Evolutionary conservation across 2,113 vertebrate species (phyloP).

Genomic region (Ornithorhynchus anatinus): DNA sequence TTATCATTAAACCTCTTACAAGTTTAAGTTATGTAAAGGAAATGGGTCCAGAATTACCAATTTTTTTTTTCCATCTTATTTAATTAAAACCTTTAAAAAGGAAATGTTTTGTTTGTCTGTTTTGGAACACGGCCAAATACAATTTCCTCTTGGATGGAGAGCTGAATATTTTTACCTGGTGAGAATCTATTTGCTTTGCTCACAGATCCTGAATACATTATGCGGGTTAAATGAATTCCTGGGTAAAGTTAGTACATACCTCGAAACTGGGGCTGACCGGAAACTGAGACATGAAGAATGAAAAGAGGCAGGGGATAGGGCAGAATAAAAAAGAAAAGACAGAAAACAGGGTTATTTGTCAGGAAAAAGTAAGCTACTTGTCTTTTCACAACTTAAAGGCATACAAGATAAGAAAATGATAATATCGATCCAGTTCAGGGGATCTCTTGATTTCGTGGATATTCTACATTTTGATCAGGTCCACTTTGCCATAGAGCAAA

Average conservation of each 20-base stretch:
- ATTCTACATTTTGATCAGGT: too few species aligned
- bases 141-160: not conserved
- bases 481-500: too few species aligned
- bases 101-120: not conserved
- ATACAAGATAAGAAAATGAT: not conserved
- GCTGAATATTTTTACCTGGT: not conserved
- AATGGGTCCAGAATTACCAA: not conserved
- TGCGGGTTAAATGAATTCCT: too few species aligned
- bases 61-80: not conserved
- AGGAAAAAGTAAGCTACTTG: slow-evolving; percentile 11
- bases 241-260: slow-evolving; percentile 70
- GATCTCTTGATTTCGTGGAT: too few species aligned
- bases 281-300: slow-evolving; percentile 70
- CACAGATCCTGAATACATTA: too few species aligned
- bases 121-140: not conserved
- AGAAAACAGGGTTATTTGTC: slow-evolving; percentile 55
- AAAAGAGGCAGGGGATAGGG: slow-evolving; percentile 30
- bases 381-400: not conserved
- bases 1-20: not conserved
- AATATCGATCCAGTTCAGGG: not conserved
- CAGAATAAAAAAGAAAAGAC: not conserved
- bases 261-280: slow-evolving; percentile 83
- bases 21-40: not conserved
- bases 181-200: not conserved
- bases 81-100: not conserved